Evolutionary conservation across 2,113 vertebrate species (phyloP), one percentile per base, ranked within the genome.

Genomic region (Sphyrna mokarran): DNA sequence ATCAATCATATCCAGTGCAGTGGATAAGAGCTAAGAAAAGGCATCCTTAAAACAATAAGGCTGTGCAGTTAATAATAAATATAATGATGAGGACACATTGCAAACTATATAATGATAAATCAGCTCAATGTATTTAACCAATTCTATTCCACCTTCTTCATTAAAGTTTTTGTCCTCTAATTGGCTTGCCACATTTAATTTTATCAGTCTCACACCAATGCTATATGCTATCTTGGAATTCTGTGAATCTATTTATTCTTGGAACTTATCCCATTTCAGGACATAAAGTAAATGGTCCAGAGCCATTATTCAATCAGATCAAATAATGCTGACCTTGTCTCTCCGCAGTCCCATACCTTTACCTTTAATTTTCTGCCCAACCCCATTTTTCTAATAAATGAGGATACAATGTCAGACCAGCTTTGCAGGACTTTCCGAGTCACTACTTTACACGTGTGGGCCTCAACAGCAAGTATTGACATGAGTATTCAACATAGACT

Each of bases 31-130:
- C 40, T 3, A 48, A 95, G 68, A 23, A 70, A 48, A 95, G 93
- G 40, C n/a, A 29, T 95, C 68, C 68, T 70, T 48, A 72, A 95
- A 20, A 26, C 66, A 72, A 70, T 95, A 95, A 95, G 66, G 93
- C 68, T 72, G 93, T 29, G 11, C 66, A 95, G 93, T 43, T 93
- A 93, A 48, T 95, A 72, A 95, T 48, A 95, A 70, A 95, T 72
- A 72, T 94, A 69, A 94, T 95, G 40, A 43, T 70, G 90, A 93
- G 1, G 37, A 72, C 48, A 72, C 23, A 20, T 72, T 26, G 68
- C 37, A 72, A 95, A 95, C 23, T 20, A 23, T 95, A n/a, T 11
- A 95, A 72, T 95, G 68, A 95, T 95, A 48, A 95, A 95, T 95
- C 63, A 70, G 61, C 61, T n/a, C 33, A 93, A 37, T 37, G 14